A percentile compares a stretch with the other conserved stretches of the same genome.
phyloP scores from a whole-genome alignment of 2,888 invertebrate genomes.

The Heliconius erato region DNA sequence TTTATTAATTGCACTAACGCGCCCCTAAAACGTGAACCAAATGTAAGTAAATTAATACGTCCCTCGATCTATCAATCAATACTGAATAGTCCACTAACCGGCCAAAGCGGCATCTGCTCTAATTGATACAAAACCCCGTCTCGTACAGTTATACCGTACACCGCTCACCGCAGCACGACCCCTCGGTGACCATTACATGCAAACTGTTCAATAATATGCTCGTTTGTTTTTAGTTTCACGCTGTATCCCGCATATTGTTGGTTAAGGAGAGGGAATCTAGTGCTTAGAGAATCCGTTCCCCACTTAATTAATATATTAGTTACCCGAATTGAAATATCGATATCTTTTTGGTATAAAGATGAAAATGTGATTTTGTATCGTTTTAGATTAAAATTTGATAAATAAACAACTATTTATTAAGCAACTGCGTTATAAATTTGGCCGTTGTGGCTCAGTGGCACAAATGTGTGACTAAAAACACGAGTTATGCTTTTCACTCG shows the following conservation, averaged over 20 bases:
- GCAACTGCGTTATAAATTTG: too few relatives aligned
- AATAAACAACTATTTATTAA: too few relatives aligned
- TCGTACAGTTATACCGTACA: not conserved
- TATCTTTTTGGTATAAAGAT: not conserved
- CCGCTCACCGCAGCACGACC: constrained; percentile 31
- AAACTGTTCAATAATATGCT: not conserved
- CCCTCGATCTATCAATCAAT: not conserved
- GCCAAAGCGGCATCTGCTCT: constrained; percentile 43
- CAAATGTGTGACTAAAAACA: too few relatives aligned
- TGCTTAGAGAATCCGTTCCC: too few relatives aligned
- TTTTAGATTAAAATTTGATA: too few relatives aligned
- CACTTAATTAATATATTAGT: not conserved
- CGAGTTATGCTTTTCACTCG: too few relatives aligned
- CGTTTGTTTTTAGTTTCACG: too few relatives aligned
- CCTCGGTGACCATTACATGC: constrained; percentile 26
- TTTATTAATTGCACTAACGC: too few relatives aligned
- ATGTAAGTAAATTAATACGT: not conserved
- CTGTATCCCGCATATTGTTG: too few relatives aligned
- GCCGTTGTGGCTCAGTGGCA: too few relatives aligned
- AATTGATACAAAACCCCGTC: constrained; percentile 42
- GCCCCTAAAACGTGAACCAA: not conserved
- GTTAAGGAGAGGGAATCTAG: too few relatives aligned
- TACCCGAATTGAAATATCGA: not conserved
- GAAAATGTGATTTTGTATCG: too few relatives aligned
- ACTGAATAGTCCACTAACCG: constrained; percentile 17